A percentile compares a stretch with the other conserved stretches of the same genome.
phyloP scores from a whole-genome alignment of 2,113 vertebrate species.

The Tyto alba region DNA sequence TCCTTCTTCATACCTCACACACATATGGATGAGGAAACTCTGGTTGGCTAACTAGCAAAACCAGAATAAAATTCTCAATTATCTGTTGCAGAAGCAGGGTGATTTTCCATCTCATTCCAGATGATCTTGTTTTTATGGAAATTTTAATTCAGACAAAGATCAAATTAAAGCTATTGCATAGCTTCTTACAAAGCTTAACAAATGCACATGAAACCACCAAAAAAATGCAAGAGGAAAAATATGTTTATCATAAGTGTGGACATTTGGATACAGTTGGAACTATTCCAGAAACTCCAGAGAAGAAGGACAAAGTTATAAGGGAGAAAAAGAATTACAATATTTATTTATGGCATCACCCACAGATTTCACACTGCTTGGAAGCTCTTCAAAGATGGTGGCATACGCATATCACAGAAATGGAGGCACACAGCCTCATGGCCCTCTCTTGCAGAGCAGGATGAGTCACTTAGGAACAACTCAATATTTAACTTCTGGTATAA shows the following conservation, averaged over 20 bases:
- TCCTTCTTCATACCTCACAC: not conserved
- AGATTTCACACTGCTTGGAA: not conserved
- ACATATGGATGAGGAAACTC: not conserved
- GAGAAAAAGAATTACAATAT: not conserved
- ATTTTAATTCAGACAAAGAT: not conserved
- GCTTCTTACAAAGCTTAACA: not conserved
- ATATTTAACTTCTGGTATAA: not conserved
- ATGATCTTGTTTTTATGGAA: not conserved
- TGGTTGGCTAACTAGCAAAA: not conserved
- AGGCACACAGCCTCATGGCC: not conserved
- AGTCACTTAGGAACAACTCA: not conserved
- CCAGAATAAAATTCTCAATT: not conserved
- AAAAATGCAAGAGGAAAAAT: not conserved
- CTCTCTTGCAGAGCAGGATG: not conserved
- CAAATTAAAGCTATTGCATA: not conserved
- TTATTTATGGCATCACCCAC: not conserved
- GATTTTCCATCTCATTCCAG: not conserved
- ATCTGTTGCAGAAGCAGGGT: not conserved
- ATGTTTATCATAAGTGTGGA: not conserved
- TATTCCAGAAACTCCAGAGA: not conserved
- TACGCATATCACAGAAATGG: not conserved
- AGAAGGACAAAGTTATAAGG: not conserved
- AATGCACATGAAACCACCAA: not conserved
- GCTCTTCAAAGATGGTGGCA: not conserved
- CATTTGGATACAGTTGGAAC: not conserved